Evolutionary conservation across 2,888 invertebrate genomes (phyloP).

Genomic region (Nudaria mundana): DNA sequence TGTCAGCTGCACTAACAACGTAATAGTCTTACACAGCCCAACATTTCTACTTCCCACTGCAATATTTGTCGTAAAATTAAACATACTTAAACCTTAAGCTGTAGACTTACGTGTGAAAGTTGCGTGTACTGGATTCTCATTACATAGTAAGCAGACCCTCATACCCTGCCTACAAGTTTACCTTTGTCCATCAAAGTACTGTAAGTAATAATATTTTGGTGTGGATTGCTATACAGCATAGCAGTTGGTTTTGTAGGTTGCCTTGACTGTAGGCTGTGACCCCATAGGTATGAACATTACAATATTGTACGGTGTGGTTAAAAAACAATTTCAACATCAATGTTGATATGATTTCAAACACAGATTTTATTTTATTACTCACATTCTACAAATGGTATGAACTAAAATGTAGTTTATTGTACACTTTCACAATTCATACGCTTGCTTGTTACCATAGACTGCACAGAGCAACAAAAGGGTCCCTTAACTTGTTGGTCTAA

Average conservation of each 20-base stretch:
- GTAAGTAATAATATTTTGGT: conserved; percentile 28
- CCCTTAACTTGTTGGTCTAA: no score
- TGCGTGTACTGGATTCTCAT: neutral
- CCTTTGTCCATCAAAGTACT: conserved; percentile 26
- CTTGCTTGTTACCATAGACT: neutral
- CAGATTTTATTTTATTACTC: neutral
- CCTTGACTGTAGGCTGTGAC: conserved; percentile 5
- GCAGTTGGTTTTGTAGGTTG: conserved; percentile 1
- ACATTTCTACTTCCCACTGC: conserved; percentile 33
- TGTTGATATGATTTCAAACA: neutral
- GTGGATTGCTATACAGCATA: neutral
- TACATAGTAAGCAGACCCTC: conserved; percentile 7
- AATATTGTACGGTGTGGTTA: neutral
- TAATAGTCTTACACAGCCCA: conserved; percentile 12
- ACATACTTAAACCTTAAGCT: conserved; percentile 3
- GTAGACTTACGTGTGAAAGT: conserved; percentile 1
- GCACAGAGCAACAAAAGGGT: no score
- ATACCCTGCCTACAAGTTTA: conserved; percentile 33
- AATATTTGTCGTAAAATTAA: conserved; percentile 10
- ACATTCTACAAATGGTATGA: neutral
- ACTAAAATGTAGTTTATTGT: no score
- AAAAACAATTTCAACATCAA: neutral
- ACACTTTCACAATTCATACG: no score
- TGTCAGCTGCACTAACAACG: conserved; percentile 1
- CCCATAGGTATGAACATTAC: neutral